Percentiles rank a stretch among this genome's conserved stretches.
Conservation (phyloP, 2,113 vertebrate genomes). For the Scalopus aquaticus region DNA sequence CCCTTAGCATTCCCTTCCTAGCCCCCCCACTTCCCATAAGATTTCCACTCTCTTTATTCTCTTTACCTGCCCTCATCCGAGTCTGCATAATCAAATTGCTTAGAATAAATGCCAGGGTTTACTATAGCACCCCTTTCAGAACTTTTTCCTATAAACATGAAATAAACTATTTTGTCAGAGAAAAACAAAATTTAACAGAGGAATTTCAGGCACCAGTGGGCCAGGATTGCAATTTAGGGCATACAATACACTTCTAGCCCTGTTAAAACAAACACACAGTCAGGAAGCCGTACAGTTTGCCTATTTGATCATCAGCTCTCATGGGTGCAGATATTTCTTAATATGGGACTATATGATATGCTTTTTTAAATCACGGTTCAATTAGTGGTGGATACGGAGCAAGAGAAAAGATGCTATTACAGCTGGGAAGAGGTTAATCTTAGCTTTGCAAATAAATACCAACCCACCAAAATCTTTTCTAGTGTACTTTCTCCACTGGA, state of each 20-base stretch:
- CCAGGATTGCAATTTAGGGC: background rate
- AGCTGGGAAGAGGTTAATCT: background rate
- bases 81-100: background rate
- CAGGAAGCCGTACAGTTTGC: background rate
- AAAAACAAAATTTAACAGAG: background rate
- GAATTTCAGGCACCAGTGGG: background rate
- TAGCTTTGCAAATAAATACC: conserved; percentile 36
- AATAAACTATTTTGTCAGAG: background rate
- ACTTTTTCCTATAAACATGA: background rate
- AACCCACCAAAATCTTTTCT: background rate
- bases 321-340: conserved; percentile 20
- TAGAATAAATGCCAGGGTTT: background rate
- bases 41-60: background rate
- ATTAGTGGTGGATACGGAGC: background rate
- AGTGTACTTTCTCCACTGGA: background rate
- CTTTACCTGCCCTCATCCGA: background rate
- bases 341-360: background rate
- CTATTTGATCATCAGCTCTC: background rate
- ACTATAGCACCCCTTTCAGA: background rate
- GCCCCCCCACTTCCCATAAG: background rate
- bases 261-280: background rate
- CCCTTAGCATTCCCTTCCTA: background rate
- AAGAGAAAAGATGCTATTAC: background rate
- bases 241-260: background rate
- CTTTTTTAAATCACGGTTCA: background rate